phyloP scores from a whole-genome alignment of 2,113 vertebrate genomes.

The Ploceus nigricollis region DNA sequence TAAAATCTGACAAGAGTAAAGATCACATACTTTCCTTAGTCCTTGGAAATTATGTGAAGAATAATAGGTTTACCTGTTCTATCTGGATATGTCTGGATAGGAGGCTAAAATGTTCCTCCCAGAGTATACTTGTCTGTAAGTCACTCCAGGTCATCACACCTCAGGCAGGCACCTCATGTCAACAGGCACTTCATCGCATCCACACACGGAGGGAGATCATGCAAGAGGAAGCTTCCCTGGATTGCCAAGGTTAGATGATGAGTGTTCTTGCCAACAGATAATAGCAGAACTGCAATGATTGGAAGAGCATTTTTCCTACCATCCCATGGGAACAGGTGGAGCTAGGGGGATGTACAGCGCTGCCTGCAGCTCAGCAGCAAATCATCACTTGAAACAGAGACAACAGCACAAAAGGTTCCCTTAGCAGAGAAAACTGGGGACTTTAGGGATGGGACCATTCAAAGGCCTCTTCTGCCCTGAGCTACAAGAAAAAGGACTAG shows the following conservation, averaged over 20 bases:
- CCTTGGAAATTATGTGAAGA: background rate
- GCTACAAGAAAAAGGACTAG: background rate
- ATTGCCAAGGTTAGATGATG: background rate
- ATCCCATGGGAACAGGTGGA: rapidly evolving
- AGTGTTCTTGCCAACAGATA: background rate
- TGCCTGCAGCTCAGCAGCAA: background rate
- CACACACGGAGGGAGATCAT: background rate
- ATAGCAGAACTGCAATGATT: background rate
- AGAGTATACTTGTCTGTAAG: background rate
- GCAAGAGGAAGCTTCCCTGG: background rate
- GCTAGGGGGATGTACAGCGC: background rate
- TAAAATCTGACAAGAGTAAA: background rate
- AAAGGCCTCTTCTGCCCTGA: background rate
- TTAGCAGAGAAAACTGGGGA: background rate
- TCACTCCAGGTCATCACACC: background rate
- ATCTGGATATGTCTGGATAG: background rate
- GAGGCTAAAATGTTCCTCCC: background rate
- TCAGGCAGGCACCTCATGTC: background rate
- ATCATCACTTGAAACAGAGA: background rate
- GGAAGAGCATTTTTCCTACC: background rate
- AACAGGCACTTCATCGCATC: background rate
- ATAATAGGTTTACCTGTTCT: background rate
- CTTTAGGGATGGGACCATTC: background rate
- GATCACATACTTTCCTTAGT: background rate
- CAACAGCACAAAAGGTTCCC: background rate